Base-by-base conservation (phyloP, 2,888 invertebrate species). In the Plagodis dolabraria region DNA sequence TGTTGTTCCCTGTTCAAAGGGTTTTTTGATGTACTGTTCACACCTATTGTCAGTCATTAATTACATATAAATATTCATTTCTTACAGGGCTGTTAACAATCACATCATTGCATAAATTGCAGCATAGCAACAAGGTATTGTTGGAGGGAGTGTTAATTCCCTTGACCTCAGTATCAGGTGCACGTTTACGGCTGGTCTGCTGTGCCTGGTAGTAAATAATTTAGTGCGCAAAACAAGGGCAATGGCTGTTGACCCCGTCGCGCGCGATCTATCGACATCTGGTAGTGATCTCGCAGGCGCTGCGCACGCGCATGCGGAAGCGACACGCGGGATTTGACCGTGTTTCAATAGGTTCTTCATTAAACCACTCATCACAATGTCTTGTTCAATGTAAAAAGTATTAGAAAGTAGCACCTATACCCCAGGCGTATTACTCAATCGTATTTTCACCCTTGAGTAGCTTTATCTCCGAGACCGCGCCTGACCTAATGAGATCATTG, bases 211-310 rank as follows among this genome's bases (percentile, higher is more conserved):
- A 81, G 75, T 80, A 78, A 81, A 85, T 86, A 83, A 85, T 86
- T 86, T 80, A 81, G 85, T 88, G 85, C 85, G 86, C 87, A 85
- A 90, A 90, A 91, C 89, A 90, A 89, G 89, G 88, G 86, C 90
- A 89, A 78, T 90, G 90, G 90, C 89, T 92, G 87, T 91, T 91
- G 91, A 91, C 91, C 91, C 90, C 90, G 89, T 83, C 83, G 86
- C 82, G 82, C 82, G 86, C 84, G 82, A 85, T 89, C 89, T 87
- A 89, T 88, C 81, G 83, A 83, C 90, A 91, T 91, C 90, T 92
- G 92, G 91, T 89, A 88, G 89, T 90, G 87, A 90, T 90, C 91
- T 83, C 82, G 78, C 81, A 79, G 79, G 82, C 86, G 84, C 79
- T 85, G 82, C 79, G 72, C 75, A 79, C 82, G 64, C 67, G 81